phyloP scores from a whole-genome alignment of 2,797 vertebrate species.

The Rhinogobio ventralis region DNA sequence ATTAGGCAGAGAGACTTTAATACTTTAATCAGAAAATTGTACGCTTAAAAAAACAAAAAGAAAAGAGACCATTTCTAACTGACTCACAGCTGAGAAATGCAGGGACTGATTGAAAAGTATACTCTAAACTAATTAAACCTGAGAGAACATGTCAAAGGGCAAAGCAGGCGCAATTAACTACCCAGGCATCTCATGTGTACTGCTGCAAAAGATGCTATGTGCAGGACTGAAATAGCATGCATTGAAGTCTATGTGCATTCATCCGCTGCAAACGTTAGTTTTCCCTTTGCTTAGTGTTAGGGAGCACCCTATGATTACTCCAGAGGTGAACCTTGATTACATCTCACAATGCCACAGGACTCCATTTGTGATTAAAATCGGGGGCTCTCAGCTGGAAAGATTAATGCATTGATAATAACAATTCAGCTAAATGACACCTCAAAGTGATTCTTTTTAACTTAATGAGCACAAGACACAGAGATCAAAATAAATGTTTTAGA shows the following conservation, averaged over 20 bases:
- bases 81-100: conserved; percentile 38
- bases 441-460: conserved; percentile 48
- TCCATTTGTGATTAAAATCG: conserved; percentile 53
- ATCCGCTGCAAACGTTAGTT: neutral
- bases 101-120: conserved; percentile 61
- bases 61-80: conserved; percentile 27
- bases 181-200: conserved; percentile 47
- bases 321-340: conserved; percentile 55
- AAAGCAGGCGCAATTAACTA: conserved; percentile 57
- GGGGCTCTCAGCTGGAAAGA: conserved; percentile 44
- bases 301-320: conserved; percentile 42
- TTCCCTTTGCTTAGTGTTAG: conserved; percentile 22
- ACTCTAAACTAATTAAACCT: conserved; percentile 66
- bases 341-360: conserved; percentile 42
- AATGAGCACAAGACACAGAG: conserved; percentile 41
- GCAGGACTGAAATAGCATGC: conserved; percentile 38
- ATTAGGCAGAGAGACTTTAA: conserved; percentile 61
- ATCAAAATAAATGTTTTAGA: conserved; percentile 27
- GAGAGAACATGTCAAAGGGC: conserved; percentile 58
- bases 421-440: conserved; percentile 54
- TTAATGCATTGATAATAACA: conserved; percentile 58
- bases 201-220: conserved; percentile 31
- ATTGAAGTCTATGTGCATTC: conserved; percentile 21
- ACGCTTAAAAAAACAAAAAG: conserved; percentile 32
- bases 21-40: conserved; percentile 58